Percentiles rank a stretch among this genome's conserved stretches.
Conservation (phyloP, 1,140 invertebrate genomes). For the Aricia agestis region DNA sequence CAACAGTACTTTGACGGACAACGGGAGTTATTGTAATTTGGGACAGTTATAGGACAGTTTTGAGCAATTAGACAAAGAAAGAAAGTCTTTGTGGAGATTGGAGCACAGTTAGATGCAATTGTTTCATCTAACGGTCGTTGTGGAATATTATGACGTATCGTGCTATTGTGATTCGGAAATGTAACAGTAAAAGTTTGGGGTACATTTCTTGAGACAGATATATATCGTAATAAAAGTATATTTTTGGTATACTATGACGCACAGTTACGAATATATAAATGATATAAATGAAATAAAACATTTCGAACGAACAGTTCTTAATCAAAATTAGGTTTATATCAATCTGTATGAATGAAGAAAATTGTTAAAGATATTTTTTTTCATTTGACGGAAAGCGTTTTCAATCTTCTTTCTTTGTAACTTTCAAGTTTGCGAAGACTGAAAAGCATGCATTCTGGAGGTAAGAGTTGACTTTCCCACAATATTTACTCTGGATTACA, state of each 20-base stretch:
- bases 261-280: too few relatives aligned
- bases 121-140: not conserved
- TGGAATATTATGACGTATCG: not conserved
- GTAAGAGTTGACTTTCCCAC: too few relatives aligned
- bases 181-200: not conserved
- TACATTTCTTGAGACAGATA: not conserved
- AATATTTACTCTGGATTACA: not conserved
- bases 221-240: not conserved
- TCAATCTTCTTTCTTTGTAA: too few relatives aligned
- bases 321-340: too few relatives aligned
- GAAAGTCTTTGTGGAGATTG: slow-evolving; percentile 25
- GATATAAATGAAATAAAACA: too few relatives aligned
- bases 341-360: too few relatives aligned
- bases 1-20: slow-evolving; percentile 29
- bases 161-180: not conserved
- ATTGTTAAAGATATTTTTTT: too few relatives aligned
- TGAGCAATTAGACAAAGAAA: slow-evolving; percentile 48
- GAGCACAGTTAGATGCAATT: not conserved
- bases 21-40: slow-evolving; percentile 31
- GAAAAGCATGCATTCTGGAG: too few relatives aligned
- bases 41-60: slow-evolving; percentile 33
- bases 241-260: not conserved
- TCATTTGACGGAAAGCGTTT: too few relatives aligned
- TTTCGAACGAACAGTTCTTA: too few relatives aligned
- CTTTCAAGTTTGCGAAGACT: too few relatives aligned